Evolutionary conservation across 37 sponge, comb jelly and placozoan species (phyloP), one percentile per base, ranked within the genome.

Genomic region (Petrosia ficiformis): DNA sequence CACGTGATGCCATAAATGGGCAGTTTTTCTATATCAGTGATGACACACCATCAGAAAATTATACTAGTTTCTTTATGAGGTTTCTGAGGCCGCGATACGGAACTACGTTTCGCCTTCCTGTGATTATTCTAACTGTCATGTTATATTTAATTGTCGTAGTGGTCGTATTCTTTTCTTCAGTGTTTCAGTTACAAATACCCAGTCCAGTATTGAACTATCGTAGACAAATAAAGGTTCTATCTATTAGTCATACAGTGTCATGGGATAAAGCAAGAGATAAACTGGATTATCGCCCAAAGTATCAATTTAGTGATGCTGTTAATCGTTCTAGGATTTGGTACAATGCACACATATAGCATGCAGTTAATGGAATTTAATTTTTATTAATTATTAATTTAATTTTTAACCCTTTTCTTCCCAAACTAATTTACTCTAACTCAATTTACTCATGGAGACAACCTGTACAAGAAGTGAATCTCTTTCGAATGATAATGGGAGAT

Each of bases 11-110:
- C 21, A 44, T 77, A 6, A 82, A 77, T 10, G 87, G 87, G 2
- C 44, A 80, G 28, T 70, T 67, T 25, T 87, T 67, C 59, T 87
- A 81, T 73, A 65, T 87, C 32, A 80, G 82, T 11, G 87, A 87
- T 67, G 69, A 87, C 58, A 81, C 73, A 2, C 87, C 81, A 22
- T 54, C 75, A 0, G 65, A 64, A 30, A 34, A 58, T 25, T 29
- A 61, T 40, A 40, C 71, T 30, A 43, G 81, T 19, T 81, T 80
- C 34, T 67, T 61, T 29, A 34, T 26, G 4, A 76, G 76, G 35
- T 81, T 87, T 65, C 59, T 87, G 54, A 76, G 37, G 1, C 87
- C 77, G 1, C 38, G 41, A 79, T 5, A 28, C 52, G 11, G 57
- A 44, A 1, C 22, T 79, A n/a, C n/a, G n/a, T n/a, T n/a, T n/a